Conservation (phyloP, 1,140 invertebrate species). For the Polyergus mexicanus region DNA sequence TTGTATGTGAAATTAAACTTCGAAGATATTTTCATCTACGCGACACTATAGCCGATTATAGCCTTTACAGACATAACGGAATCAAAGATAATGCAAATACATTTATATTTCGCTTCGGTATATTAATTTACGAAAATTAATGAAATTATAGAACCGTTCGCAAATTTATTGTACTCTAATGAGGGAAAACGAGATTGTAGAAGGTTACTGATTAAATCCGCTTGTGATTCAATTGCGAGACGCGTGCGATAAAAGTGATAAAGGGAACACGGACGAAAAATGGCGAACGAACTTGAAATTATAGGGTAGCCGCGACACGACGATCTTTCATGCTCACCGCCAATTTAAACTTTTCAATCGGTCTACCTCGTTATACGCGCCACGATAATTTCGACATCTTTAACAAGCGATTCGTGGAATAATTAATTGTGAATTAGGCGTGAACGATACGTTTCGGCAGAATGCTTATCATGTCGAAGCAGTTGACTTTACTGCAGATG, state of each 20-base stretch:
- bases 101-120: not conserved
- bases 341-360: constrained; percentile 64
- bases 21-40: not conserved
- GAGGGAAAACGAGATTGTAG: constrained; percentile 26
- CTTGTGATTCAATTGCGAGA: constrained; percentile 56
- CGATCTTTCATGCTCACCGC: constrained; percentile 56
- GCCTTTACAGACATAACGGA: constrained; percentile 9
- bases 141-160: constrained; percentile 42
- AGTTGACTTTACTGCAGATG: not conserved
- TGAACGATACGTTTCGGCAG: not conserved
- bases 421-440: too few species aligned
- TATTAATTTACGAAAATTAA: constrained; percentile 48
- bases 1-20: not conserved
- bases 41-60: not conserved
- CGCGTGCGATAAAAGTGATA: constrained; percentile 56
- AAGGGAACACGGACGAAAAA: constrained; percentile 45
- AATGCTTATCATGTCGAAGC: not conserved
- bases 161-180: constrained; percentile 48
- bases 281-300: constrained; percentile 59
- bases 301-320: constrained; percentile 41
- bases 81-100: constrained; percentile 41
- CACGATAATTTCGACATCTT: constrained; percentile 56
- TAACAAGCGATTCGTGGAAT: constrained; percentile 44
- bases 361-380: constrained; percentile 44
- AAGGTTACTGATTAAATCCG: constrained; percentile 59